A percentile compares a stretch with the other conserved stretches of the same genome.
Conservation (phyloP, 1,140 invertebrate genomes). For the Papilio polytes region DNA sequence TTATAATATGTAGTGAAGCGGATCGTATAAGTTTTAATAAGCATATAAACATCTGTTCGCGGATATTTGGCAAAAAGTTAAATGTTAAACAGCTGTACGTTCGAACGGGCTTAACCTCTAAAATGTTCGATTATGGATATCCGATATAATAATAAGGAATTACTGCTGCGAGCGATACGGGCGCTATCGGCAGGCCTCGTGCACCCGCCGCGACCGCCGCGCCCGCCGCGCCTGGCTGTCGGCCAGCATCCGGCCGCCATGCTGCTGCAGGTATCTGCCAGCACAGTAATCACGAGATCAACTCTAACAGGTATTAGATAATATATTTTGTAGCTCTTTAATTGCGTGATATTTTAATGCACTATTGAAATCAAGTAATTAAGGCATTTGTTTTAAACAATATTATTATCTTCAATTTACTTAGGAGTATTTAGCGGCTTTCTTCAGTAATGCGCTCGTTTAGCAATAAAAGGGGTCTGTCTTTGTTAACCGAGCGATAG, state of each 20-base stretch:
- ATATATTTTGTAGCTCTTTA: neutral
- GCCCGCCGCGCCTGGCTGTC: constrained; percentile 14
- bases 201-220: constrained; percentile 22
- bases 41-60: neutral
- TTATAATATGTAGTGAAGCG: neutral
- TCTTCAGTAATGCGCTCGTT: neutral
- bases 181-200: neutral
- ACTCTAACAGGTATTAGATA: neutral
- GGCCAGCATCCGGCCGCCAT: constrained; percentile 24
- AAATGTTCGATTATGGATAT: constrained; percentile 31
- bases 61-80: constrained; percentile 25
- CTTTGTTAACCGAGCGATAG: neutral
- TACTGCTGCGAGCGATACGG: constrained; percentile 2
- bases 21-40: neutral
- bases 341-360: neutral
- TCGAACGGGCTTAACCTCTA: constrained; percentile 21
- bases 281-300: neutral
- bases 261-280: constrained; percentile 15
- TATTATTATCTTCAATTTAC: constrained; percentile 15
- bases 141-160: constrained; percentile 32
- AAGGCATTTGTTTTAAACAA: neutral
- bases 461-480: neutral
- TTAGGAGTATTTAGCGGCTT: neutral
- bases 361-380: neutral
- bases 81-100: constrained; percentile 32